phyloP scores from a whole-genome alignment of 2,797 vertebrate species.

The Gouania willdenowi region DNA sequence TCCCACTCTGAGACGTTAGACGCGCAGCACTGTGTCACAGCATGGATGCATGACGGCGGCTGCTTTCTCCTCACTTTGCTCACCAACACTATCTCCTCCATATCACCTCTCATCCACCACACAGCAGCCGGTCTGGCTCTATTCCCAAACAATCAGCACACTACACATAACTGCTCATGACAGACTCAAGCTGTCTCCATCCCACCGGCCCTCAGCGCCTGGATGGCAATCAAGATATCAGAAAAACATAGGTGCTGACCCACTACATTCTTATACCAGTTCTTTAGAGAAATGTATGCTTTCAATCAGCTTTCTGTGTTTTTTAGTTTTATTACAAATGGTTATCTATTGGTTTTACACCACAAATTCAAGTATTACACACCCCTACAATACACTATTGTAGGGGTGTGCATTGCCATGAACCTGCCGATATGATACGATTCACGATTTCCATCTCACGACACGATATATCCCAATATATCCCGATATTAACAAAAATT shows the following conservation, averaged over 20 bases:
- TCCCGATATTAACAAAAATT: no score
- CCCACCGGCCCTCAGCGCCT: conserved; percentile 31
- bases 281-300: no score
- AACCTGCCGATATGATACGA: no score
- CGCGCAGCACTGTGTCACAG: conserved; percentile 9
- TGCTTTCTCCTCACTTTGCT: conserved; percentile 27
- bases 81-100: conserved; percentile 42
- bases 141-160: conserved; percentile 54
- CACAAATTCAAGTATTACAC: no score
- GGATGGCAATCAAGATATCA: conserved; percentile 23
- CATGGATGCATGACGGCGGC: conserved; percentile 22
- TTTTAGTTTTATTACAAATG: no score
- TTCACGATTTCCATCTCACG: no score
- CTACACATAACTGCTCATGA: conserved; percentile 52
- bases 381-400: no score
- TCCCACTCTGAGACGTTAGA: conserved; percentile 5
- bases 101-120: conserved; percentile 45
- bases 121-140: conserved; percentile 51
- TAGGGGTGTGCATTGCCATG: no score
- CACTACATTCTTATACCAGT: no score
- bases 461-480: no score
- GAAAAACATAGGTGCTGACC: conserved; percentile 21
- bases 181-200: conserved; percentile 60
- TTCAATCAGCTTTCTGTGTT: no score
- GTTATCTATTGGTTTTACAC: no score